phyloP scores from a whole-genome alignment of 2,888 invertebrate genomes.

The Perizoma affinitatum region DNA sequence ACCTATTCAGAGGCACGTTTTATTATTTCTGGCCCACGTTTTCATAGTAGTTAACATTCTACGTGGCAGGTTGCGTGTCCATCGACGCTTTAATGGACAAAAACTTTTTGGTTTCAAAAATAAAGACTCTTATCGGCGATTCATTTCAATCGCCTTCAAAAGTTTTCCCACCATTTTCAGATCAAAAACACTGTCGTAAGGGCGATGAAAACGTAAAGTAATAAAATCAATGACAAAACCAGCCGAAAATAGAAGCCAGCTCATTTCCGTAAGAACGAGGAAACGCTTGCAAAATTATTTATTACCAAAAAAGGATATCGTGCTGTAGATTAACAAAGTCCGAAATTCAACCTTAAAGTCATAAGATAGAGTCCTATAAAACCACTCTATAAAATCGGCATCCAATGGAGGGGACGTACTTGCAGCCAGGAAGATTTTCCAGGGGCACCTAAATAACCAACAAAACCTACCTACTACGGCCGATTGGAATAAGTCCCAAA shows the following conservation, averaged over 20 bases:
- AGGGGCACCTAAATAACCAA: not conserved
- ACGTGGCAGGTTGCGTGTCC: too few relatives aligned
- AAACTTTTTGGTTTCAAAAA: too few relatives aligned
- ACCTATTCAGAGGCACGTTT: too few relatives aligned
- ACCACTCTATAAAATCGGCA: slow-evolving; percentile 11
- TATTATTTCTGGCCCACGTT: too few relatives aligned
- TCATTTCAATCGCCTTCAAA: too few relatives aligned
- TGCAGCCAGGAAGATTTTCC: not conserved
- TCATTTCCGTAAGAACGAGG: slow-evolving; percentile 27
- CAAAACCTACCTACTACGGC: too few relatives aligned
- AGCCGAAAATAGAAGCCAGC: slow-evolving; percentile 18
- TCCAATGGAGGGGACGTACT: slow-evolving; percentile 4
- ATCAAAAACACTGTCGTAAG: too few relatives aligned
- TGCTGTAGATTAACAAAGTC: not conserved
- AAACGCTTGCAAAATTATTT: slow-evolving; percentile 26
- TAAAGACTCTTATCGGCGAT: too few relatives aligned
- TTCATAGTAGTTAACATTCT: too few relatives aligned
- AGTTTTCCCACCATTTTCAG: too few relatives aligned
- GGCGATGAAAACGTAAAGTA: not conserved
- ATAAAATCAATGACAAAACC: slow-evolving; percentile 30
- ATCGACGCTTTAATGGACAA: too few relatives aligned
- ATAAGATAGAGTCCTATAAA: slow-evolving; percentile 16
- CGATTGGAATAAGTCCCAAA: too few relatives aligned
- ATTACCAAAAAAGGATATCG: slow-evolving; percentile 23
- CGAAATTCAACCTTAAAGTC: slow-evolving; percentile 17